Base-by-base conservation (phyloP, 2,113 vertebrate genomes). In the Ancistrus triradiatus region DNA sequence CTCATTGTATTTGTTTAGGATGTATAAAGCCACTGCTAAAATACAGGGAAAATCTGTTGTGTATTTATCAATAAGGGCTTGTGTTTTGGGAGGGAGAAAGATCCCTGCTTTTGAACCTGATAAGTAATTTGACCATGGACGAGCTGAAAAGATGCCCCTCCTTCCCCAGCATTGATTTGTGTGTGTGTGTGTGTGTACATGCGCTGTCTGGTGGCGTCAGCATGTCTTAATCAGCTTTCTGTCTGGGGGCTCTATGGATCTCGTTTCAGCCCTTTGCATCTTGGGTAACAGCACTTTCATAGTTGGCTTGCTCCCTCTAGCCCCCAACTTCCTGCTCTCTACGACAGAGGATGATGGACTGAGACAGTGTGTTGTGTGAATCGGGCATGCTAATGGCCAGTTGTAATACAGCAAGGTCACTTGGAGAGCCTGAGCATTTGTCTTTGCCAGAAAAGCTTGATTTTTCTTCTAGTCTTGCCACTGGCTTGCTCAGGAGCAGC, bases 171-270 rank as follows among this genome's bases (percentile, higher is more conserved):
- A 87, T 89, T 85, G 86, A 89, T 89, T 85, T 64, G 81, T 60
- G 77, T 51, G 64, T 53, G 63, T 53, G 48, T 40, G 59, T 37
- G 72, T 8, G 68, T 69, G 76, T 63, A 55, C 68, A 64, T 58
- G 13, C 69, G 38, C 72, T 83, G 83, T 84, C 83, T 85, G 83
- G 81, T 85, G 85, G 85, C 84, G 85, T 87, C 86, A 81, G 79
- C 77, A 82, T 81, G 85, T 87, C 83, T 87, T 86, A 84, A 84
- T 88, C 86, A 84, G 81, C 83, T 81, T 79, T 80, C 78, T 81
- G 86, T 87, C 84, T 87, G 86, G 82, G 80, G 81, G 81, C 78
- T 82, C 70, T 76, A 74, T 81, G 83, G 82, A 86, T 88, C 84
- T 81, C 77, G 80, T 89, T 86, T 89, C 85, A 86, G 84, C 73